A percentile compares a stretch with the other conserved stretches of the same genome.
Conservation (phyloP, 2,113 vertebrate species). For the Atherinomorus stipes region DNA sequence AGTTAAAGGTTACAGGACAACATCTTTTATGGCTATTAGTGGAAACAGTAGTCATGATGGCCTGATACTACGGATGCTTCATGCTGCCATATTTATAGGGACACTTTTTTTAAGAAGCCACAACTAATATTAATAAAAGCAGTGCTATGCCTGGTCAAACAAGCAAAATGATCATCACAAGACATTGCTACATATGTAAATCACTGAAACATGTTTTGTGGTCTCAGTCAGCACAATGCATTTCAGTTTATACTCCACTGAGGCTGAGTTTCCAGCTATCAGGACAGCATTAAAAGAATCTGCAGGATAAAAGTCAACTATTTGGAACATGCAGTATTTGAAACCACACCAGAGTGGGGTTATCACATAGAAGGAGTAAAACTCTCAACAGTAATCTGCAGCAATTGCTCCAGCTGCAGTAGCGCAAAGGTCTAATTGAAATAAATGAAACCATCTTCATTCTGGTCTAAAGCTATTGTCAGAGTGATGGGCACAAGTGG, state of each 20-base stretch:
- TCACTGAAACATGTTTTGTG: background rate
- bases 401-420: conserved; percentile 25
- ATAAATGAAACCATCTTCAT: conserved; percentile 55
- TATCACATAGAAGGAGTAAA: conserved; percentile 3
- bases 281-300: conserved; percentile 14
- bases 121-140: background rate
- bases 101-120: background rate
- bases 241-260: background rate
- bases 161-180: background rate
- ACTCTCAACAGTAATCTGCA: conserved; percentile 3
- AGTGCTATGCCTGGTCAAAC: background rate
- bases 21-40: background rate
- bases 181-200: conserved; percentile 7
- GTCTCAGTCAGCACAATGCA: conserved; percentile 20
- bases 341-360: background rate
- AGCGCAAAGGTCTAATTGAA: conserved; percentile 64
- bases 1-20: conserved; percentile 2
- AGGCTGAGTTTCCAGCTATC: background rate
- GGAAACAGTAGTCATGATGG: background rate
- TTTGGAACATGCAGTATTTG: conserved; percentile 2
- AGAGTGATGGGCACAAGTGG: conserved; percentile 29
- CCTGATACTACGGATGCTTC: background rate
- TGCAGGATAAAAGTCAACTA: conserved; percentile 28
- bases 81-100: background rate
- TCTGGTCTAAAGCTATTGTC: conserved; percentile 51